A percentile compares a stretch with the other conserved stretches of the same genome.
These are phyloP conservation scores for Alviniconcha marisindica DNA, from an alignment of 1,140 invertebrate genomes.

Conservation along the genomic window DNA sequence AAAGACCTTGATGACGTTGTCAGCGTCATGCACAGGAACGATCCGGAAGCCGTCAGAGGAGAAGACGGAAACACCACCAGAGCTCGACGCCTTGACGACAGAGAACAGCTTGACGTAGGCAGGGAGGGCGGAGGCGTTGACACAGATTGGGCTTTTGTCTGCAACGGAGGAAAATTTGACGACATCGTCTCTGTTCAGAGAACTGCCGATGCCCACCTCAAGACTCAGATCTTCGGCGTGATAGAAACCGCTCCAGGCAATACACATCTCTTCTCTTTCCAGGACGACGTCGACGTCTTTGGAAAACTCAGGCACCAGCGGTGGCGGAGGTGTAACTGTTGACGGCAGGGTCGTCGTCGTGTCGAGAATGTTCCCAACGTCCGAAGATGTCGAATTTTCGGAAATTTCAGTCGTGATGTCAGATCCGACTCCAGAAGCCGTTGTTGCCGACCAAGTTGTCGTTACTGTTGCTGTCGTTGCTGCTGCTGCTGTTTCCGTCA, in stretches of 20 bases:
- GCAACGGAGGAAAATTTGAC: neutral
- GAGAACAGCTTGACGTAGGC: constrained; percentile 18
- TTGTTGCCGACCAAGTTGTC: neutral
- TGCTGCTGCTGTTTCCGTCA: neutral
- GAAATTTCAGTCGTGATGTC: neutral
- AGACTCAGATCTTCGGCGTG: constrained; percentile 46
- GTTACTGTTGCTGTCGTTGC: neutral
- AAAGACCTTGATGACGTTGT: neutral
- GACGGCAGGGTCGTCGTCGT: neutral
- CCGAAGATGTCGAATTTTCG: neutral
- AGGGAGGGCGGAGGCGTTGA: neutral
- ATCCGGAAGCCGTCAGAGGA: constrained; percentile 20
- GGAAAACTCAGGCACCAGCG: neutral
- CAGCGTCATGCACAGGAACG: neutral
- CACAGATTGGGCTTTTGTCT: neutral
- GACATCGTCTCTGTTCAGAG: neutral
- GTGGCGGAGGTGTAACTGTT: no score
- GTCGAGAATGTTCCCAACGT: neutral
- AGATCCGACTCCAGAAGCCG: neutral
- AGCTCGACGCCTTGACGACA: constrained; percentile 1
- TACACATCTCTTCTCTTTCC: constrained; percentile 39
- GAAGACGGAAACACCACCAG: neutral
- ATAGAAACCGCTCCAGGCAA: constrained; percentile 49
- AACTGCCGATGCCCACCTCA: constrained; percentile 47
- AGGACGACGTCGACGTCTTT: constrained; percentile 40